phyloP scores from a whole-genome alignment of 1,140 invertebrate genomes.

The Bombus superbus region DNA sequence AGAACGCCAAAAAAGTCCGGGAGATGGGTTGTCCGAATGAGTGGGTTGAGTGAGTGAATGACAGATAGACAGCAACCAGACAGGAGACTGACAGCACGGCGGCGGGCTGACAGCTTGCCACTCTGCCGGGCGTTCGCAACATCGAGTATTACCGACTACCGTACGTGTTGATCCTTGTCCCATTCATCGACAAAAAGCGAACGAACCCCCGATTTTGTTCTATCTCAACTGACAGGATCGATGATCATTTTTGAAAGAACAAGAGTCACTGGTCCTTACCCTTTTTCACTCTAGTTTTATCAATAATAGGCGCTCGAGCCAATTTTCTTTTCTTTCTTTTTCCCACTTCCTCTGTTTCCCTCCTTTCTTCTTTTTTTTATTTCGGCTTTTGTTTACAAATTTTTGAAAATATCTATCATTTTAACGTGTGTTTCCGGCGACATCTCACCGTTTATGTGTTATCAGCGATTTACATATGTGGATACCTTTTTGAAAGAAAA shows the following conservation, averaged over 20 bases:
- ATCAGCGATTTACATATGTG: background rate
- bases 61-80: constrained; percentile 80
- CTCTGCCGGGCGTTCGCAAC: constrained; percentile 73
- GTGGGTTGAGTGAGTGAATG: constrained; percentile 74
- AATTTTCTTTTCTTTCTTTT: background rate
- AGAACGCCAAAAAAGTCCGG: constrained; percentile 60
- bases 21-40: constrained; percentile 68
- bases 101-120: constrained; percentile 77
- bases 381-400: background rate
- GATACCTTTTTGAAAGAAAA: background rate
- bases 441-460: background rate
- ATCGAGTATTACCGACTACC: constrained; percentile 75
- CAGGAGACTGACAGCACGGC: constrained; percentile 79
- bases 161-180: constrained; percentile 78
- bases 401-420: background rate
- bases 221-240: constrained; percentile 47
- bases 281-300: background rate
- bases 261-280: background rate
- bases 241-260: constrained; percentile 54
- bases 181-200: constrained; percentile 77
- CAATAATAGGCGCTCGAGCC: background rate
- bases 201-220: constrained; percentile 64
- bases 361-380: background rate
- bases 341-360: too few species aligned
- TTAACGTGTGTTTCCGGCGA: background rate